Evolutionary conservation across 2,113 vertebrate genomes (phyloP), one percentile per base, ranked within the genome.

Genomic region (Puntigrus tetrazona): DNA sequence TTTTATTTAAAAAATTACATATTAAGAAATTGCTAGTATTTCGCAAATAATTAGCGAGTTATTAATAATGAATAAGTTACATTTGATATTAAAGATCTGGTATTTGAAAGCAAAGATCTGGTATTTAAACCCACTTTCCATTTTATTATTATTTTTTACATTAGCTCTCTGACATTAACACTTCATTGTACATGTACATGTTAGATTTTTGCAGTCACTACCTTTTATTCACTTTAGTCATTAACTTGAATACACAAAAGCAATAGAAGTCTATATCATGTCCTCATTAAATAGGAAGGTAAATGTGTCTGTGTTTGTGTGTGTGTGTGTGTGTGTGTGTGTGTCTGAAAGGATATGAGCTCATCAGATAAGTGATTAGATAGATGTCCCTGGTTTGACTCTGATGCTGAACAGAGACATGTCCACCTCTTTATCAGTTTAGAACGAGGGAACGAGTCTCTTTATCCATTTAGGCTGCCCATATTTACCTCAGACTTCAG

Each of bases 331-430:
- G 22, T 70, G 36, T 16, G n/a, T 77, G 22, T 41, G 9, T 69
- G n/a, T 43, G 52, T 86, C 88, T 89, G 88, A 89, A 90, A 80
- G 79, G 90, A 89, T 90, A 91, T 87, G 87, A 82, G 88, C 90
- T 90, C 87, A 90, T 93, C 92, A 89, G 92, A 93, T 94, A 86
- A 88, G 86, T 91, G 93, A 93, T 93, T 91, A 92, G 93, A 92
- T 93, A 90, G 92, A 92, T 90, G 87, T 88, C 85, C 86, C 78
- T 88, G 86, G 85, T 92, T 92, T 90, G 88, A 92, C 90, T 88
- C 86, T 92, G 92, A 94, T 91, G 88, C 88, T 93, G 81, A 93
- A 88, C 94, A 94, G 88, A 90, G 91, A 88, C 67, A 0, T 87
- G 84, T 82, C 79, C 88, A 87, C 89, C 92, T 90, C 91, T 61